phyloP scores from a whole-genome alignment of 37 sponge, comb jelly and placozoan genomes.

The Ephydatia muelleri region DNA sequence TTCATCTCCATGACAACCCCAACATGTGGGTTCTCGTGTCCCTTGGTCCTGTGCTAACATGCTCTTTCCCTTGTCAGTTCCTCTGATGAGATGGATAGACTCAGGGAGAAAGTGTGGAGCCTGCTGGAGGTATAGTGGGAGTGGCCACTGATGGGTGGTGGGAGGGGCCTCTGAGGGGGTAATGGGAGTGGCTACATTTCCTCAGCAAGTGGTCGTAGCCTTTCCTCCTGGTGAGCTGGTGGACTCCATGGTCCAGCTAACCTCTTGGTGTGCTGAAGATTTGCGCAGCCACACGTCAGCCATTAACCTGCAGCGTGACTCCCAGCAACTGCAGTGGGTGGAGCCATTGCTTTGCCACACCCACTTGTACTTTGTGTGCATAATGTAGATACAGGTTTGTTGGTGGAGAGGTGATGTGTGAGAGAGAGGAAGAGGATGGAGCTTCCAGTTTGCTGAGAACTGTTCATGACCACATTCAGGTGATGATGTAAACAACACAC shows the following conservation, averaged over 20 bases:
- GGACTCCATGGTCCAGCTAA: slow-evolving; percentile 12
- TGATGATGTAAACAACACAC: not conserved
- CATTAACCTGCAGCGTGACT: slow-evolving; percentile 41
- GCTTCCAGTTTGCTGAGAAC: slow-evolving; percentile 20
- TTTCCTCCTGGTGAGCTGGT: slow-evolving; percentile 4
- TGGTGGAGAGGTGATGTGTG: not conserved
- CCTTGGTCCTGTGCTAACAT: not conserved
- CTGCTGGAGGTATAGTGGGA: slow-evolving; percentile 36
- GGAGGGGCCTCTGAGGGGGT: not conserved
- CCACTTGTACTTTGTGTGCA: not conserved
- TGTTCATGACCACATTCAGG: slow-evolving; percentile 52
- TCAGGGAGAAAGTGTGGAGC: slow-evolving; percentile 37
- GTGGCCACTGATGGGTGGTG: not conserved
- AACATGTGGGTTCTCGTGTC: not conserved
- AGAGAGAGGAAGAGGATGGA: not conserved
- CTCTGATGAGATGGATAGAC: slow-evolving; percentile 16
- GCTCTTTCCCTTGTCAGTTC: not conserved
- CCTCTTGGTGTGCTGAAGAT: not conserved
- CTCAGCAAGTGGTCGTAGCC: slow-evolving; percentile 16
- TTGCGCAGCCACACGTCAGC: slow-evolving; percentile 9
- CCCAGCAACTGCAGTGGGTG: slow-evolving; percentile 26
- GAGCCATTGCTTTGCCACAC: not conserved
- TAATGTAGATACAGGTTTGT: slow-evolving; percentile 5
- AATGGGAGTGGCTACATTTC: not conserved
- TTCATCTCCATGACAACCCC: not conserved